Conservation (phyloP, 2,888 invertebrate genomes). For the Pheosia gnoma region DNA sequence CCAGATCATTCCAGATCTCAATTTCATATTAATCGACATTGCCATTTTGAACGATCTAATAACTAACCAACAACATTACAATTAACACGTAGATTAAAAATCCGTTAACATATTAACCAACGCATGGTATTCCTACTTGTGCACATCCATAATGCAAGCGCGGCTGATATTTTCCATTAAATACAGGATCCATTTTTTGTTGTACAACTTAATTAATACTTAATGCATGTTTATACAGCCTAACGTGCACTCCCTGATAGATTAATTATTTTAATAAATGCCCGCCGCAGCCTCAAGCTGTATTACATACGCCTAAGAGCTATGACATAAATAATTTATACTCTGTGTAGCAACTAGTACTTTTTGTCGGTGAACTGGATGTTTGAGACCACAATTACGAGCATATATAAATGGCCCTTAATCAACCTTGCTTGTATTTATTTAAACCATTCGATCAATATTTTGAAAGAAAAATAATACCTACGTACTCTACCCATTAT, state of each 20-base stretch:
- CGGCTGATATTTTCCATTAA: slow-evolving; percentile 62
- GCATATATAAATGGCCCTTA: slow-evolving; percentile 11
- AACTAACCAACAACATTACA: too few species aligned
- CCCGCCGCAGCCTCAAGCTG: slow-evolving; percentile 22
- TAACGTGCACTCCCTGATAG: slow-evolving; percentile 63
- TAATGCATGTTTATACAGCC: slow-evolving; percentile 65
- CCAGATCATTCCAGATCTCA: too few species aligned
- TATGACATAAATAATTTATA: slow-evolving; percentile 47
- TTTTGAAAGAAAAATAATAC: too few species aligned
- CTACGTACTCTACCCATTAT: too few species aligned
- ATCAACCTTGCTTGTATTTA: slow-evolving; percentile 8
- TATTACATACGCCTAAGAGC: slow-evolving; percentile 18
- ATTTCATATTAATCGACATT: too few species aligned
- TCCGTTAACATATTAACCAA: background rate
- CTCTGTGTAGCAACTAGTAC: slow-evolving; percentile 20
- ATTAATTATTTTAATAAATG: slow-evolving; percentile 67
- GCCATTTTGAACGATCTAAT: too few species aligned
- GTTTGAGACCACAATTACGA: slow-evolving; percentile 27
- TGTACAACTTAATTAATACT: slow-evolving; percentile 72
- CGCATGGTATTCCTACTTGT: slow-evolving; percentile 36
- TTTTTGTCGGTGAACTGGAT: slow-evolving; percentile 19
- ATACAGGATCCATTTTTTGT: slow-evolving; percentile 66
- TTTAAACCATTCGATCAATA: too few species aligned
- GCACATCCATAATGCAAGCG: slow-evolving; percentile 61
- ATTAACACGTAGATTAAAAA: background rate